A percentile compares a stretch with the other conserved stretches of the same genome.
phyloP scores from a whole-genome alignment of 2,113 vertebrate genomes.

The Tympanuchus pallidicinctus region DNA sequence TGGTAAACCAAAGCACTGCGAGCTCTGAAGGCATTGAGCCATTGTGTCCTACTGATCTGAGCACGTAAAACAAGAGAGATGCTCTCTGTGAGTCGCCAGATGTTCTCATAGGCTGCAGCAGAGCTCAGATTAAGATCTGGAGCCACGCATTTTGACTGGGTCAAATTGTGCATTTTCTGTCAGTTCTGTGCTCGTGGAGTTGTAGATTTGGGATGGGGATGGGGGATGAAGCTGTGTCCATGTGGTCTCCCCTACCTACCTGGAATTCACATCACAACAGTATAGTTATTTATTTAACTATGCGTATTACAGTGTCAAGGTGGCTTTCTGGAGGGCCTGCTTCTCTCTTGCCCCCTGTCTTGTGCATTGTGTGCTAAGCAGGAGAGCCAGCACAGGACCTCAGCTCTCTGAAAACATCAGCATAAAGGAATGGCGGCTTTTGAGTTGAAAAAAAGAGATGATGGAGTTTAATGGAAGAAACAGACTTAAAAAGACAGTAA shows the following conservation, averaged over 20 bases:
- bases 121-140: not conserved
- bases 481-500: not conserved
- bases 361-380: not conserved
- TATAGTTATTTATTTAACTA: fast-evolving
- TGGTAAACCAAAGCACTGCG: not conserved
- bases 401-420: not conserved
- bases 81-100: not conserved
- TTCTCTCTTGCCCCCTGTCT: not conserved
- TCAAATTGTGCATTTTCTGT: fast-evolving
- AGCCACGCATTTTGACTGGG: not conserved
- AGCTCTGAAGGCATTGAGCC: not conserved
- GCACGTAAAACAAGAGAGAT: not conserved
- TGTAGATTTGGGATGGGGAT: not conserved
- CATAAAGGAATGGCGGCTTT: not conserved
- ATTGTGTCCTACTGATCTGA: not conserved
- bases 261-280: not conserved
- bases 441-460: not conserved
- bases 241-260: not conserved
- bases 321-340: not conserved
- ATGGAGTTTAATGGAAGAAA: not conserved
- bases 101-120: not conserved
- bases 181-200: not conserved
- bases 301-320: fast-evolving
- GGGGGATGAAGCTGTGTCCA: no score
- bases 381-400: not conserved